Conservation (phyloP, 2,888 invertebrate species). For the Ophioninae sp. region DNA sequence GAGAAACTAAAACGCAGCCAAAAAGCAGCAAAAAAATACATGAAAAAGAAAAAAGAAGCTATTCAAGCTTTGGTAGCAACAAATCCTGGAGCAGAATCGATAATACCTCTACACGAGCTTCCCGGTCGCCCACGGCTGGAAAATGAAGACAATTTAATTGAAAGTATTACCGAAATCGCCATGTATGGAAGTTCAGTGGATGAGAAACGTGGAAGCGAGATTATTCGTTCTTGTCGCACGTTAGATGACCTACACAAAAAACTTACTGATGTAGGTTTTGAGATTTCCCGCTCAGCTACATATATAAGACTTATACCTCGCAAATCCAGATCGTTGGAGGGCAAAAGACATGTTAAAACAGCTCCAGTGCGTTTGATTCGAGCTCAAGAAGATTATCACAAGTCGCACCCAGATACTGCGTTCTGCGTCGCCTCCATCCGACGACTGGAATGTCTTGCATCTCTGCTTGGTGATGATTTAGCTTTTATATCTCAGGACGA, state of each 20-base stretch:
- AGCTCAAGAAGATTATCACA: constrained; percentile 16
- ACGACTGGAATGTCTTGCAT: constrained; percentile 13
- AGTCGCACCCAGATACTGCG: constrained; percentile 18
- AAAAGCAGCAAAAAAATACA: too few relatives aligned
- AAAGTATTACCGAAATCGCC: constrained; percentile 35
- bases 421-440: constrained; percentile 13
- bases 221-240: constrained; percentile 61
- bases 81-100: too few relatives aligned
- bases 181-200: constrained; percentile 26
- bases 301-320: neutral
- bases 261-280: constrained; percentile 11
- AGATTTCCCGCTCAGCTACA: neutral
- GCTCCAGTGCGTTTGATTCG: constrained; percentile 60
- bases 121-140: neutral
- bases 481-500: constrained; percentile 55
- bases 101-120: too few relatives aligned
- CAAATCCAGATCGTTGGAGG: neutral
- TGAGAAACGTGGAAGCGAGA: constrained; percentile 61
- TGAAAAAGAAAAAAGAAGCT: too few relatives aligned
- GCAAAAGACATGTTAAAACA: constrained; percentile 64
- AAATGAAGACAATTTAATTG: constrained; percentile 26
- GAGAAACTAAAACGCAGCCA: too few relatives aligned
- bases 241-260: constrained; percentile 45
- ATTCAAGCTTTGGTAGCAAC: too few relatives aligned
- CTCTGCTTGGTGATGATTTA: neutral